Base-by-base conservation (phyloP, 2,797 vertebrate genomes). In the Lepus oiostolus region DNA sequence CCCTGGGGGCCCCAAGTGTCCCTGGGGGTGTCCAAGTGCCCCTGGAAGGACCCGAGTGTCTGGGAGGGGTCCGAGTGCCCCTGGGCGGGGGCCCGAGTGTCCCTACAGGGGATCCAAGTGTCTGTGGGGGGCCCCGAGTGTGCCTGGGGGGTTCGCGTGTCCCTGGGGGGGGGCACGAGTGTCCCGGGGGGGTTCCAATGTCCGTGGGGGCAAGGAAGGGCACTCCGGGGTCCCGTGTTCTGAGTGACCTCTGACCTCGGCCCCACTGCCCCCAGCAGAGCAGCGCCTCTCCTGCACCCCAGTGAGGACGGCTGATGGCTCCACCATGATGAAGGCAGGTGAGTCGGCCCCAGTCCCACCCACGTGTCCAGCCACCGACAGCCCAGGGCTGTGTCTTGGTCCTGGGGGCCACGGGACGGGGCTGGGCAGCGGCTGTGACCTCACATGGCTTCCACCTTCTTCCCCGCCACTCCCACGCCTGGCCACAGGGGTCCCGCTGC, bases 271-370 rank as follows among this genome's bases (percentile, higher is more conserved):
- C 7, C 30, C 50, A 96, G 95, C 94, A 0, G 97, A 97, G 91
- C 97, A 96, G 83, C 97, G 92, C 28, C 30, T 92, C 60, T 97
- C 97, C 89, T 97, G 97, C 96, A 98, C 97, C 11, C 98, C 98
- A 0, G 50, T 97, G 97, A 97, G 98, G 96, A 96, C n/a, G 0
- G 93, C 89, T 9, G 97, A 98, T n/a, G 97, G 97, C 83, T 96
- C 97, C 2, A 96, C 98, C 80, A 96, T 98, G 98, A 98, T 98
- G 98, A 98, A 98, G 94, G 98, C 98, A 96, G 98, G 98, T 98
- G 96, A 62, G 98, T 98, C 2, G 0, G n/a, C 5, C 28, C 81
- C 63, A 22, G 26, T 58, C 14, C 3, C 0, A 21, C 26, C 26
- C 30, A 50, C 7, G 9, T 1, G 4, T 74, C 75, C 75, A 38